Evolutionary conservation across 2,113 vertebrate species (phyloP).

Genomic region (Ancistrus triradiatus): DNA sequence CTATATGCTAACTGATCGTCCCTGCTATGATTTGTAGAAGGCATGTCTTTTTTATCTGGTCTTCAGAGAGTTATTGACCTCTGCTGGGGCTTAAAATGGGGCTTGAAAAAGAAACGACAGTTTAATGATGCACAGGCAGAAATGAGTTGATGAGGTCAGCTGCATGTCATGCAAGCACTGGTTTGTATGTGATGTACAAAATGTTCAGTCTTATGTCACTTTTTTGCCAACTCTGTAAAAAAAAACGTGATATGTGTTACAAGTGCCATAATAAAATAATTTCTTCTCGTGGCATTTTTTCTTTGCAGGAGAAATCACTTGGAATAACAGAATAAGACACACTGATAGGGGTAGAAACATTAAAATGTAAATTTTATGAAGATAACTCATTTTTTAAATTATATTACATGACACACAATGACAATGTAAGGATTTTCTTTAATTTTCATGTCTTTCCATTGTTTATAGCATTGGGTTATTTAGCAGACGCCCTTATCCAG

Average conservation of each 20-base stretch:
- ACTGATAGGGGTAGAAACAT: too few relatives aligned
- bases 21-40: background rate
- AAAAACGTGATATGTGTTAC: background rate
- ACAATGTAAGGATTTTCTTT: too few relatives aligned
- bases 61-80: too few relatives aligned
- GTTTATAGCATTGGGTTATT: too few relatives aligned
- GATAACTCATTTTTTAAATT: too few relatives aligned
- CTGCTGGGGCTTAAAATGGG: too few relatives aligned
- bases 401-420: too few relatives aligned
- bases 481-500: too few relatives aligned
- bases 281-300: constrained; percentile 19
- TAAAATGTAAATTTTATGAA: too few relatives aligned
- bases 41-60: background rate
- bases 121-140: too few relatives aligned
- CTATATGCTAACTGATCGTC: background rate
- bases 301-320: background rate
- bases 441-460: too few relatives aligned
- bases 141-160: background rate
- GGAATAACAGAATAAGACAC: background rate
- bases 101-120: too few relatives aligned
- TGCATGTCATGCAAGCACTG: background rate
- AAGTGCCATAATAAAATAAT: constrained; percentile 15
- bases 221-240: background rate
- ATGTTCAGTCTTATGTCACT: background rate
- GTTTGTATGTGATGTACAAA: background rate